Evolutionary conservation across 2,797 vertebrate genomes (phyloP).

Genomic region (Gymnopithys bicolor): DNA sequence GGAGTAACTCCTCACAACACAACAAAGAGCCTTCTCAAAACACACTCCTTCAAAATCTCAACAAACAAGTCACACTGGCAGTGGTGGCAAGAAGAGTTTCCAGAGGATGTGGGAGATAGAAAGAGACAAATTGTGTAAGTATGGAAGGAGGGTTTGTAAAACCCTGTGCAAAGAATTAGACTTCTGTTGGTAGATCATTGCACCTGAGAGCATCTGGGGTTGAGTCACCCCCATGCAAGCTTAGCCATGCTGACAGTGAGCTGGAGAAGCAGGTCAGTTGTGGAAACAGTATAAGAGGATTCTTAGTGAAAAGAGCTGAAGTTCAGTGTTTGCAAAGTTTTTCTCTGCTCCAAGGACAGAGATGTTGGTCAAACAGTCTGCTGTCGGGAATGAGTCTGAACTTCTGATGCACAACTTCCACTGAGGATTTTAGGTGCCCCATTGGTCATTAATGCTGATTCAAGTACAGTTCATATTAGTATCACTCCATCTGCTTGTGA

Average conservation of each 20-base stretch:
- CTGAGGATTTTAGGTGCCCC: not conserved
- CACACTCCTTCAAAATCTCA: not conserved
- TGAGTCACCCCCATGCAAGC: accelerated
- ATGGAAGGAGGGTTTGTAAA: not conserved
- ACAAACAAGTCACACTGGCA: not conserved
- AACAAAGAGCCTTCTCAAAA: not conserved
- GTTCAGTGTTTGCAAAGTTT: not conserved
- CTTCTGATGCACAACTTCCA: not conserved
- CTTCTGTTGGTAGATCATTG: not conserved
- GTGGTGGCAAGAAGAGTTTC: not conserved
- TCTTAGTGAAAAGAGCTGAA: not conserved
- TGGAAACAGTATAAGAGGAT: not conserved
- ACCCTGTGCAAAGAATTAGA: accelerated
- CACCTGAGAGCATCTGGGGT: not conserved
- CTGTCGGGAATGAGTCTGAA: accelerated
- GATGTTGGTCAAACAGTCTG: not conserved
- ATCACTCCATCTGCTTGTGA: not conserved
- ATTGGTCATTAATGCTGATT: not conserved
- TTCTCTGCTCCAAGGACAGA: not conserved
- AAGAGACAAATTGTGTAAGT: not conserved
- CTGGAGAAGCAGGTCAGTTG: not conserved
- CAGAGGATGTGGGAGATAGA: accelerated
- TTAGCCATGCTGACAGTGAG: not conserved
- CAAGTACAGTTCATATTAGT: not conserved
- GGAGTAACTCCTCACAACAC: not conserved